phyloP scores from a whole-genome alignment of 2,888 invertebrate genomes.

The Sialis fuliginosa region DNA sequence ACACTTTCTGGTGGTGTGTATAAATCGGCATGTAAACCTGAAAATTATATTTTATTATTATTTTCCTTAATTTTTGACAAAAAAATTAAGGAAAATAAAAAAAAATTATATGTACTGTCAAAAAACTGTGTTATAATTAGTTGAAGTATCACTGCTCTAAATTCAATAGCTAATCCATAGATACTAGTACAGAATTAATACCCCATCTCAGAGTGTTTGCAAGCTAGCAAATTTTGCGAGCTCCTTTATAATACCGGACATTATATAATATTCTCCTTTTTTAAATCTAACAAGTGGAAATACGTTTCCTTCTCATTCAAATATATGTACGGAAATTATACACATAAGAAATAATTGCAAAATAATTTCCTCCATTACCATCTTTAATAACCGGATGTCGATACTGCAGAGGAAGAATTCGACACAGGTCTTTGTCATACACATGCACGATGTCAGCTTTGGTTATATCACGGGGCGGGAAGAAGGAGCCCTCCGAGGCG shows the following conservation, averaged over 20 bases:
- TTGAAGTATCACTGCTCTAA: no score
- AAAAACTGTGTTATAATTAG: neutral
- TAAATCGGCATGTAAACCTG: constrained; percentile 52
- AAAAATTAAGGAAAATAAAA: neutral
- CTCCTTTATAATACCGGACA: no score
- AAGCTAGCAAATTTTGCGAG: no score
- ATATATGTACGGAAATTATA: no score
- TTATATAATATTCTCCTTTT: no score
- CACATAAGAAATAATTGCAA: no score
- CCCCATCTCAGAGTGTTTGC: no score
- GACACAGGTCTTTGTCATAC: constrained; percentile 76
- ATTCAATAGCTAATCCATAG: no score
- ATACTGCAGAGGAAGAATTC: constrained; percentile 59
- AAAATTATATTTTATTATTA: constrained; percentile 7
- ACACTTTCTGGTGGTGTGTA: constrained; percentile 54
- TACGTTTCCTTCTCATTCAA: no score
- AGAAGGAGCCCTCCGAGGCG: constrained; percentile 68
- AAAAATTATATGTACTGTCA: neutral
- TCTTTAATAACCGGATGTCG: constrained; percentile 49
- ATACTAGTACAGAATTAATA: no score
- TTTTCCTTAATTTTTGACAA: neutral
- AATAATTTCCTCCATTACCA: constrained; percentile 25
- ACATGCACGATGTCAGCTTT: constrained; percentile 51
- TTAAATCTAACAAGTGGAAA: no score
- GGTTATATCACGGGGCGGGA: constrained; percentile 58